Evolutionary conservation across 2,113 vertebrate species (phyloP).

Genomic region (Pteruthius melanotis): DNA sequence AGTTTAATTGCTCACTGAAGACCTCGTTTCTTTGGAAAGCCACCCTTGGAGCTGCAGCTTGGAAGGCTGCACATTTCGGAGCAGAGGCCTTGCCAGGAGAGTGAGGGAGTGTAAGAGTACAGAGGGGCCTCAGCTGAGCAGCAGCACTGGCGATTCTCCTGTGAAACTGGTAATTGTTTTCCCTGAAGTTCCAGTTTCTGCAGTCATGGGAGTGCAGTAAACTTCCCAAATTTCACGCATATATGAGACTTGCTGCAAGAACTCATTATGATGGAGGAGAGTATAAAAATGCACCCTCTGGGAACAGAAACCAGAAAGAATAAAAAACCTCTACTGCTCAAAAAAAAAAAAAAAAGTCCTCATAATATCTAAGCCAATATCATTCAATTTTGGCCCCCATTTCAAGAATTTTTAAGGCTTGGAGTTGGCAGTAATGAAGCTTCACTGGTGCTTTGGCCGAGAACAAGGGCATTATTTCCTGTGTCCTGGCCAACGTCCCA

Average conservation of each 20-base stretch:
- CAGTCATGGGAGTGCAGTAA: neutral
- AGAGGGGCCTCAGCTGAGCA: neutral
- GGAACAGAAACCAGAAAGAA: constrained; percentile 7
- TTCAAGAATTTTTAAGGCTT: neutral
- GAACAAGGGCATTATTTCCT: neutral
- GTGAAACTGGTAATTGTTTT: neutral
- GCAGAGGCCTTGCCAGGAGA: neutral
- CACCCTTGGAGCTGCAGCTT: neutral
- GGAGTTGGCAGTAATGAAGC: neutral
- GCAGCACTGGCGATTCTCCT: neutral
- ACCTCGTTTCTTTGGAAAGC: neutral
- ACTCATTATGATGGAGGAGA: neutral
- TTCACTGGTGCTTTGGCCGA: neutral
- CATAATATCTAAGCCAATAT: neutral
- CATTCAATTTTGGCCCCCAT: neutral
- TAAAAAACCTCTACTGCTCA: neutral
- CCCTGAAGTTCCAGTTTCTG: neutral
- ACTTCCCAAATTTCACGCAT: neutral
- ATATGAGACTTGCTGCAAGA: neutral
- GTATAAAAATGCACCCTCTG: neutral
- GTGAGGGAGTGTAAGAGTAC: accelerated
- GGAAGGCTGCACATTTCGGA: neutral
- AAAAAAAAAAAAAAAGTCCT: neutral
- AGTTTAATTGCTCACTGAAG: neutral
- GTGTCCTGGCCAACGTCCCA: neutral